Conservation (phyloP, 2,113 vertebrate species). For the Gopherus flavomarginatus region DNA sequence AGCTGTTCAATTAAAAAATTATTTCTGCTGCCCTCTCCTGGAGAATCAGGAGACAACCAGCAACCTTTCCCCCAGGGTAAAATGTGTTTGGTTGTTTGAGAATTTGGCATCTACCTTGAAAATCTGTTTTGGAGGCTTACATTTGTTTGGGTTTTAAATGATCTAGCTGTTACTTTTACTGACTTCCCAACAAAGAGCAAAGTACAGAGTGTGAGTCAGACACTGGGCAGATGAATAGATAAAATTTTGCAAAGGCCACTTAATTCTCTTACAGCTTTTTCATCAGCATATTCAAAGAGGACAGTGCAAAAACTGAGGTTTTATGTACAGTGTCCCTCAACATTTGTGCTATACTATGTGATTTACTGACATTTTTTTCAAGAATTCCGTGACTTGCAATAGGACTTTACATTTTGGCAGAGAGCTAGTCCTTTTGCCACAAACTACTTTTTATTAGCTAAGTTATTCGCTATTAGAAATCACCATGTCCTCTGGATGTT, state of each 20-base stretch:
- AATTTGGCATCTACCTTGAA: neutral
- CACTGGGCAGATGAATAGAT: neutral
- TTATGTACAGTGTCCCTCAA: neutral
- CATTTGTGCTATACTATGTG: neutral
- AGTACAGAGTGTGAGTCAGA: neutral
- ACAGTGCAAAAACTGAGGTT: too few species aligned
- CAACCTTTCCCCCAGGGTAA: too few species aligned
- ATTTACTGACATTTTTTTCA: neutral
- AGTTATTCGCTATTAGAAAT: neutral
- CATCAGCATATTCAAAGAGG: neutral
- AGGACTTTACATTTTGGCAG: neutral
- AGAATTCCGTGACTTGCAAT: neutral
- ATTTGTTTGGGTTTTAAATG: neutral
- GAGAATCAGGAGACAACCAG: neutral
- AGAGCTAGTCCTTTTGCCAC: neutral
- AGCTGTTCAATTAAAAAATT: neutral
- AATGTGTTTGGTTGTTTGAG: neutral
- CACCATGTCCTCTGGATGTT: neutral
- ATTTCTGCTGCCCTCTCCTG: neutral
- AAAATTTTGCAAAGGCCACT: neutral
- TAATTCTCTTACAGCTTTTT: neutral
- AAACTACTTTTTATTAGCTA: neutral
- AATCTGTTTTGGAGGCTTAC: neutral
- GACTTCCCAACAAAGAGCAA: too few species aligned
- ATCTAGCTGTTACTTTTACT: neutral